A percentile compares a stretch with the other conserved stretches of the same genome.
These are phyloP conservation scores for Lophochroa leadbeateri DNA, from an alignment of 2,113 vertebrate genomes.

Conservation along the genomic window DNA sequence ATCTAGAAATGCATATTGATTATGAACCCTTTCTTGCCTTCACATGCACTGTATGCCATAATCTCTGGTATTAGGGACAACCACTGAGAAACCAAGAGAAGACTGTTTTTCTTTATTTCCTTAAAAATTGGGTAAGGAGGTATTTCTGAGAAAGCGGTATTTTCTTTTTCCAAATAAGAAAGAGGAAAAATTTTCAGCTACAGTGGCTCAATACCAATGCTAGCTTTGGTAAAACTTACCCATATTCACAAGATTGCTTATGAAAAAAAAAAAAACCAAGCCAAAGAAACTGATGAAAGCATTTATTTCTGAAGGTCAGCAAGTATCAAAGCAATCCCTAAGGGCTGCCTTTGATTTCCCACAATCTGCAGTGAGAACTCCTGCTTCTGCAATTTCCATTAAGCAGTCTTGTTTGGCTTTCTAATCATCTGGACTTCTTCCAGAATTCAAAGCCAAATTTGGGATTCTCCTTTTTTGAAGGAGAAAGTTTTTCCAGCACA, in stretches of 20 bases:
- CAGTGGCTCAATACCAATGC: background rate
- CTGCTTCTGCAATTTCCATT: slow-evolving; percentile 52
- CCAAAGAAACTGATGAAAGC: slow-evolving; percentile 4
- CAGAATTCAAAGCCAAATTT: slow-evolving; percentile 38
- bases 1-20: background rate
- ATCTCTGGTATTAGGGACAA: background rate
- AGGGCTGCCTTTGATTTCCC: slow-evolving; percentile 37
- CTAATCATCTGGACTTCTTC: slow-evolving; percentile 52
- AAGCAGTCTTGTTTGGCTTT: slow-evolving; percentile 50
- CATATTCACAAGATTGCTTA: background rate
- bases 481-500: background rate
- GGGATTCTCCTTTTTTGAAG: slow-evolving; percentile 31
- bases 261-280: background rate
- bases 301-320: slow-evolving; percentile 56
- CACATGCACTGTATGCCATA: background rate
- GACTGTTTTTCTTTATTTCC: background rate
- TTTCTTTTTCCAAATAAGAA: background rate
- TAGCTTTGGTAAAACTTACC: background rate
- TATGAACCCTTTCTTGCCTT: background rate
- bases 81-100: background rate
- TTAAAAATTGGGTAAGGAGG: background rate
- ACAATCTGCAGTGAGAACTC: slow-evolving; percentile 26
- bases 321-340: slow-evolving; percentile 27
- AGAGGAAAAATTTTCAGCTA: background rate
- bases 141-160: background rate